Conservation (phyloP, 2,888 invertebrate genomes). For the Thecocarcelia acutangulata region DNA sequence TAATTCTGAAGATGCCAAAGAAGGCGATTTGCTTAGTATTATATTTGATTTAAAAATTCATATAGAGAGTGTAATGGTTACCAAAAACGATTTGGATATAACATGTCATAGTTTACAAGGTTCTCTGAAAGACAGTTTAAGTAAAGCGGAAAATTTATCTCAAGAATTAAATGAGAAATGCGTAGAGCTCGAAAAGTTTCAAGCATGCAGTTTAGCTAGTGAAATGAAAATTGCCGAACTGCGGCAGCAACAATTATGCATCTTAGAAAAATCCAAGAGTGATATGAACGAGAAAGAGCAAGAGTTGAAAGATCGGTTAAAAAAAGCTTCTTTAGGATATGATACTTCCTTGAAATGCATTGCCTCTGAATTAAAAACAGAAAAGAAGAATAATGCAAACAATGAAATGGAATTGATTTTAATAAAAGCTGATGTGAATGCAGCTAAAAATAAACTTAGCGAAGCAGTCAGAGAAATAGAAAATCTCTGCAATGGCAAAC, state of each 20-base stretch:
- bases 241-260: slow-evolving; percentile 22
- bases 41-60: slow-evolving; percentile 40
- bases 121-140: not conserved
- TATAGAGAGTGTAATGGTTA: slow-evolving; percentile 35
- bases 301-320: slow-evolving; percentile 53
- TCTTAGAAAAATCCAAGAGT: slow-evolving; percentile 54
- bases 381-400: slow-evolving; percentile 55
- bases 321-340: slow-evolving; percentile 49
- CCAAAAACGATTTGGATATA: slow-evolving; percentile 44
- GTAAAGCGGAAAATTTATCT: slow-evolving; percentile 16
- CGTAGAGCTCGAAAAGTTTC: not conserved
- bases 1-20: not conserved
- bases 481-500: slow-evolving; percentile 24
- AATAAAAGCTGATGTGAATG: slow-evolving; percentile 61
- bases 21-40: slow-evolving; percentile 22
- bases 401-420: slow-evolving; percentile 66
- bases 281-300: slow-evolving; percentile 55
- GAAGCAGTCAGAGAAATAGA: slow-evolving; percentile 48
- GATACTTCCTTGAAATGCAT: slow-evolving; percentile 55
- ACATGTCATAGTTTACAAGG: not conserved
- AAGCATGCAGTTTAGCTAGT: not conserved
- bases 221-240: slow-evolving; percentile 29
- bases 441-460: slow-evolving; percentile 52
- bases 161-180: slow-evolving; percentile 12
- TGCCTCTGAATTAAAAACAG: slow-evolving; percentile 56